These are phyloP conservation scores for Temnothorax nylanderi DNA, from an alignment of 1,140 invertebrate species.

Conservation along the genomic window DNA sequence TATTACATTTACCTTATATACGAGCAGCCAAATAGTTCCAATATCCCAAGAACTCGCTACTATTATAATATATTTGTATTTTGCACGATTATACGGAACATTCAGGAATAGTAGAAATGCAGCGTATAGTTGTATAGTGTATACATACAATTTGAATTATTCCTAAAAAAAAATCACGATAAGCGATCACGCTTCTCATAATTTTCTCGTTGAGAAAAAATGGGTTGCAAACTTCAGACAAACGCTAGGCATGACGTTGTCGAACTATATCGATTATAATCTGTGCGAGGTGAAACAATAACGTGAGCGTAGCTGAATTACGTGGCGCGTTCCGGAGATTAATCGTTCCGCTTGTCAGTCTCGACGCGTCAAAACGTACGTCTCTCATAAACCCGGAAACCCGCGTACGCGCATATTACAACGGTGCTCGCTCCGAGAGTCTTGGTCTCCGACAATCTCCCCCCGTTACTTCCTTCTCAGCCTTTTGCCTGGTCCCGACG, in stretches of 20 bases:
- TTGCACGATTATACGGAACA: neutral
- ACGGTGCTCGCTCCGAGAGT: neutral
- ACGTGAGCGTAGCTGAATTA: neutral
- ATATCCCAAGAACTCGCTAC: neutral
- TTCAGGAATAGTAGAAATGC: neutral
- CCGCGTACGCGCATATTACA: slow-evolving; percentile 44
- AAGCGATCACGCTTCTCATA: neutral
- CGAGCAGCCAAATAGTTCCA: neutral
- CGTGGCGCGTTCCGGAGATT: slow-evolving; percentile 28
- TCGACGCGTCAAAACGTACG: slow-evolving; percentile 46
- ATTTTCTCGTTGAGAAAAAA: neutral
- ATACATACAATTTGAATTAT: neutral
- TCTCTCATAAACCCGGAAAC: slow-evolving; percentile 33
- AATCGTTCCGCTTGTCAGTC: slow-evolving; percentile 56
- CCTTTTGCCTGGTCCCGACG: slow-evolving; percentile 42
- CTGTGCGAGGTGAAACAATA: slow-evolving; percentile 38
- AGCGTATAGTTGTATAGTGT: neutral
- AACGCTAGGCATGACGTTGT: neutral
- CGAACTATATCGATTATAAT: neutral
- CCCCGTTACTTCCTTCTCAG: slow-evolving; percentile 35
- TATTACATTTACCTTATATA: slow-evolving; percentile 45
- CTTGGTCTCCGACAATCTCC: slow-evolving; percentile 44
- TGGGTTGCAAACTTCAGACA: neutral
- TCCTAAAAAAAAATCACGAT: neutral
- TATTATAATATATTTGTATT: slow-evolving; percentile 23